Evolutionary conservation across 2,797 vertebrate species (phyloP).

Genomic region (Myiotriccus ornatus): DNA sequence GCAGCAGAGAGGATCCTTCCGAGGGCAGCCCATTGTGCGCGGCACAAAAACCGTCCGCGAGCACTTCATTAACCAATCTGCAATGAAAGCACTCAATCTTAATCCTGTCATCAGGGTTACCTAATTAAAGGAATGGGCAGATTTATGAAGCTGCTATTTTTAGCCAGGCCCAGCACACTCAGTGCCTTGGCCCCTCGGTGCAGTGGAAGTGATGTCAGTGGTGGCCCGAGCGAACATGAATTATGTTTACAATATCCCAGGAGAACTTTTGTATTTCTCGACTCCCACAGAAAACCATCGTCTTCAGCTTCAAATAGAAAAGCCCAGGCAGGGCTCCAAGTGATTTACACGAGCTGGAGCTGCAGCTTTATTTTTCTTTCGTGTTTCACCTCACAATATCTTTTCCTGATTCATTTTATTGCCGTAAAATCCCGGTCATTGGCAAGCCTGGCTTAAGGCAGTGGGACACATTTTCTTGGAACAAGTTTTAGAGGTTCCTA

Average conservation of each 20-base stretch:
- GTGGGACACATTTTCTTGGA: accelerated
- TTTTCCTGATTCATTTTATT: not conserved
- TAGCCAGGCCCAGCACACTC: constrained; percentile 36
- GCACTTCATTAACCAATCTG: constrained; percentile 46
- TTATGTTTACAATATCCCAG: constrained; percentile 62
- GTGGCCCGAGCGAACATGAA: constrained; percentile 49
- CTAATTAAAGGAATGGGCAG: constrained; percentile 65
- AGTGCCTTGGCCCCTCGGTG: constrained; percentile 51
- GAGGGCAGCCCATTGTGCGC: not conserved
- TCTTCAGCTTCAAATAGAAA: constrained; percentile 18
- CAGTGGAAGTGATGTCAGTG: constrained; percentile 71
- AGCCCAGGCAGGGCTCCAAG: constrained; percentile 11
- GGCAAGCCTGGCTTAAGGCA: not conserved
- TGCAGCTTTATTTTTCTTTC: not conserved
- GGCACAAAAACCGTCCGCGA: not conserved
- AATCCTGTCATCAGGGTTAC: constrained; percentile 54
- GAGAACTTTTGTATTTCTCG: constrained; percentile 54
- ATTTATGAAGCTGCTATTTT: constrained; percentile 73
- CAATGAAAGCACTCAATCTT: constrained; percentile 58
- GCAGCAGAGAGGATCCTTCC: not conserved
- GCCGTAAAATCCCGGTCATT: accelerated
- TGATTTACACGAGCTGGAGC: not conserved
- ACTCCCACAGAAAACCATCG: constrained; percentile 24
- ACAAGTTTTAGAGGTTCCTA: not conserved
- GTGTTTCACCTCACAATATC: not conserved